Conservation (phyloP, 1,140 invertebrate species). For the Drosophila pachea region DNA sequence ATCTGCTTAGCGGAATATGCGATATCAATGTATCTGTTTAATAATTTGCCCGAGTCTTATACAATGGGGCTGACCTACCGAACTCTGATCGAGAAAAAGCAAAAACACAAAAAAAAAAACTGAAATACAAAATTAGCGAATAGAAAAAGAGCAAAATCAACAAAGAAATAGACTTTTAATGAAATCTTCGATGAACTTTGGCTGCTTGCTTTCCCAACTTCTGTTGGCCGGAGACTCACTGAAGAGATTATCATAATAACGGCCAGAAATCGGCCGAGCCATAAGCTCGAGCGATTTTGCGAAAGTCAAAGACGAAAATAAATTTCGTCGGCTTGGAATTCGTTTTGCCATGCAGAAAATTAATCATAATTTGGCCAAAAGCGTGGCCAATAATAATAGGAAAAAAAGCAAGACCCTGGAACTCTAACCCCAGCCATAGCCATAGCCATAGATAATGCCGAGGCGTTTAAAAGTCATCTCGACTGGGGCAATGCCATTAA, state of each 20-base stretch:
- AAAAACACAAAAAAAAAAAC: not conserved
- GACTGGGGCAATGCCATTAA: slow-evolving; percentile 52
- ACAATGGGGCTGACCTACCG: slow-evolving; percentile 21
- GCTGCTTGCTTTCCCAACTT: slow-evolving; percentile 10
- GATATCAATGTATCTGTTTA: slow-evolving; percentile 18
- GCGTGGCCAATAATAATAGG: slow-evolving; percentile 18
- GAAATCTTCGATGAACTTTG: slow-evolving; percentile 46
- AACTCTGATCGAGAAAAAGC: slow-evolving; percentile 26
- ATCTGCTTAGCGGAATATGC: slow-evolving; percentile 12
- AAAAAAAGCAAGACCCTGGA: slow-evolving; percentile 5
- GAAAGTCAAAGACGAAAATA: slow-evolving; percentile 22
- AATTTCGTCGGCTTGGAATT: slow-evolving; percentile 10
- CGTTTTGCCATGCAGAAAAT: slow-evolving; percentile 33
- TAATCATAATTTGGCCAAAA: slow-evolving; percentile 50
- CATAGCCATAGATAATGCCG: not conserved
- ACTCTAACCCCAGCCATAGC: not conserved
- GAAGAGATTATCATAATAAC: slow-evolving; percentile 57
- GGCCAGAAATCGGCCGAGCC: slow-evolving; percentile 2
- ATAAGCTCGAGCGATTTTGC: slow-evolving; percentile 18
- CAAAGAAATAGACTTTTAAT: slow-evolving; percentile 33
- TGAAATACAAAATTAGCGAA: not conserved
- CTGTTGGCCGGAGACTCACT: slow-evolving; percentile 49
- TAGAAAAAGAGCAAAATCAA: not conserved
- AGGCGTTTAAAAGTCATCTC: slow-evolving; percentile 13
- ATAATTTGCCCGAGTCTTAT: slow-evolving; percentile 18